A percentile compares a stretch with the other conserved stretches of the same genome.
phyloP scores from a whole-genome alignment of 2,797 vertebrate species.

The Malacoraja senta region DNA sequence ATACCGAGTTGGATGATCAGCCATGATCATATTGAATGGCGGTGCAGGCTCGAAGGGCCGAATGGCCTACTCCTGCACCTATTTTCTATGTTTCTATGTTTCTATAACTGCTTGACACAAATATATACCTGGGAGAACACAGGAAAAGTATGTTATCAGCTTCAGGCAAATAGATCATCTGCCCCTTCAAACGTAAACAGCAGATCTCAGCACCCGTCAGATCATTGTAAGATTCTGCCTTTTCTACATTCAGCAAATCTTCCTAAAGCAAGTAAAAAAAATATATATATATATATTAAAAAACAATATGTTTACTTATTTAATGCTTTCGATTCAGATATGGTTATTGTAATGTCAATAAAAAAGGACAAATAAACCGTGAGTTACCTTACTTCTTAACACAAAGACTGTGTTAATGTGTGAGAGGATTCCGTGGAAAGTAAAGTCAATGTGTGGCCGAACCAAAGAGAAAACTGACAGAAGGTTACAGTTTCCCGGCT shows the following conservation, averaged over 20 bases:
- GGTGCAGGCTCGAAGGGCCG: too few species aligned
- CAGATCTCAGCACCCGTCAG: conserved; percentile 92
- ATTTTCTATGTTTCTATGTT: too few species aligned
- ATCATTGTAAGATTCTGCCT: conserved; percentile 86
- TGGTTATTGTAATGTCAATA: not conserved
- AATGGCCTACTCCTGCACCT: too few species aligned
- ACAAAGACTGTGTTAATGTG: conserved; percentile 99
- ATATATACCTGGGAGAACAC: conserved; percentile 86
- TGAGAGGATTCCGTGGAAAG: conserved; percentile 94
- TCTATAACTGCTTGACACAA: not conserved
- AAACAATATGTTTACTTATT: too few species aligned
- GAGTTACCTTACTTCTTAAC: conserved; percentile 86
- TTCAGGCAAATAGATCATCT: conserved; percentile 98
- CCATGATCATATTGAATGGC: too few species aligned
- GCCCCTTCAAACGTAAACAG: conserved; percentile 92
- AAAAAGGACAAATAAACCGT: not conserved
- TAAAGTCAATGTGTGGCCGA: conserved; percentile 95
- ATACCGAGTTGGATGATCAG: too few species aligned
- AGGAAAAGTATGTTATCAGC: conserved; percentile 97
- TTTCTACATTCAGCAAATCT: conserved; percentile 91
- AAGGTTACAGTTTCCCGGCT: conserved; percentile 86
- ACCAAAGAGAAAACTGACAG: conserved; percentile 93
- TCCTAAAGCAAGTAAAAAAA: conserved; percentile 58
- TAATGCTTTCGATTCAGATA: too few species aligned
- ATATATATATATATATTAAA: not conserved